Evolutionary conservation across 2,797 vertebrate species (phyloP).

Genomic region (Podargus strigoides): DNA sequence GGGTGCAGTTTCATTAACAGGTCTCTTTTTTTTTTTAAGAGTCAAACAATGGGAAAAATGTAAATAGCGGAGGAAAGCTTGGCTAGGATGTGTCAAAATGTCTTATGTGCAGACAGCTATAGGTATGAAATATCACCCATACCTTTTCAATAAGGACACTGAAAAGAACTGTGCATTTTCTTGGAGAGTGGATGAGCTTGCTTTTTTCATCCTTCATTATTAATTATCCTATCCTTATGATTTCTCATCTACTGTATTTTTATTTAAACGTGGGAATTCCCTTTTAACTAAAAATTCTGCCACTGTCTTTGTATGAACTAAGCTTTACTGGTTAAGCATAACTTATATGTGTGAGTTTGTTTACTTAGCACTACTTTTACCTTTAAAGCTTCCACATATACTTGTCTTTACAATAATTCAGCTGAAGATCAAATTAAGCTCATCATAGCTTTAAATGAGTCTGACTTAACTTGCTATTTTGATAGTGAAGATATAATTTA

Average conservation of each 20-base stretch:
- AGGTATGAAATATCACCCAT: neutral
- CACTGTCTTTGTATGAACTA: neutral
- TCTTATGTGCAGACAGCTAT: neutral
- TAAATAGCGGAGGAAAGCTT: neutral
- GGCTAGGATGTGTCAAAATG: neutral
- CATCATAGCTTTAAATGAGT: neutral
- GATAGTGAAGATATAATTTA: neutral
- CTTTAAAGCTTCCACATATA: neutral
- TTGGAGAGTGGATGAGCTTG: neutral
- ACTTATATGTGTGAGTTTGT: neutral
- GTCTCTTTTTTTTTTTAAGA: neutral
- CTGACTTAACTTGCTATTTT: neutral
- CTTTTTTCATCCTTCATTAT: neutral
- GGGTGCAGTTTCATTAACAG: fast-evolving
- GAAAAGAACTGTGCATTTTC: neutral
- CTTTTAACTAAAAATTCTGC: neutral
- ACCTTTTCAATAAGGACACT: neutral
- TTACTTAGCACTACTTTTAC: neutral
- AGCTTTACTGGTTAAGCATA: neutral
- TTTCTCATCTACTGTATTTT: neutral
- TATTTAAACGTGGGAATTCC: neutral
- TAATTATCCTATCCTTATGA: too few species aligned
- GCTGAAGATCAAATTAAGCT: neutral
- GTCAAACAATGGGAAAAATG: neutral
- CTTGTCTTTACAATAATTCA: neutral